These are phyloP conservation scores for Cryptus armator DNA, from an alignment of 2,888 invertebrate species.

Conservation along the genomic window DNA sequence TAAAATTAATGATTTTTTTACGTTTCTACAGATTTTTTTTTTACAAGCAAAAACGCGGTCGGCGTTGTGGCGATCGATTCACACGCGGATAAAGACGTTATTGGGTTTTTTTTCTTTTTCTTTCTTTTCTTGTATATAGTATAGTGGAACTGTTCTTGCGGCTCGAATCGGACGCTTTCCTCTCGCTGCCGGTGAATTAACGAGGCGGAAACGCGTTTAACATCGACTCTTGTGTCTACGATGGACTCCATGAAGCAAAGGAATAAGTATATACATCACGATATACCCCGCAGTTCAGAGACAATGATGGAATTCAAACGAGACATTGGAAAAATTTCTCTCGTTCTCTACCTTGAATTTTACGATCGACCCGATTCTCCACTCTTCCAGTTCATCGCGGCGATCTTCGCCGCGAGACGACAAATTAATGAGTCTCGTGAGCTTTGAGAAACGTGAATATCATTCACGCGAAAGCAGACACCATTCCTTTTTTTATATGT, in stretches of 20 bases:
- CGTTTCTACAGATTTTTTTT: slow-evolving; percentile 22
- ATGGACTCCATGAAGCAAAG: slow-evolving; percentile 26
- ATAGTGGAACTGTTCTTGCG: slow-evolving; percentile 17
- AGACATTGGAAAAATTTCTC: slow-evolving; percentile 57
- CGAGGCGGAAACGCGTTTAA: slow-evolving; percentile 67
- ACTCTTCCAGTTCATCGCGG: slow-evolving; percentile 63
- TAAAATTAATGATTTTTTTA: neutral
- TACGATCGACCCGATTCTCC: slow-evolving; percentile 68
- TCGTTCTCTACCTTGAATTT: slow-evolving; percentile 60
- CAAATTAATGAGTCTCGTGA: slow-evolving; percentile 51
- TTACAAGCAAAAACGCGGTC: slow-evolving; percentile 43
- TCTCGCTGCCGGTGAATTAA: slow-evolving; percentile 66
- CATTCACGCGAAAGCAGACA: slow-evolving; percentile 22
- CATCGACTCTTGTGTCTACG: slow-evolving; percentile 47
- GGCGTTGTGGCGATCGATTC: slow-evolving; percentile 35
- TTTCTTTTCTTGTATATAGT: slow-evolving; percentile 7
- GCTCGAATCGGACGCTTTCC: slow-evolving; percentile 64
- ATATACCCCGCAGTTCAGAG: slow-evolving; percentile 3
- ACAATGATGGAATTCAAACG: slow-evolving; percentile 56
- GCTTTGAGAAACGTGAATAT: slow-evolving; percentile 43
- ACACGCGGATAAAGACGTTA: slow-evolving; percentile 40
- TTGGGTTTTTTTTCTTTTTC: slow-evolving; percentile 19
- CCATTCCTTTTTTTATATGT: neutral
- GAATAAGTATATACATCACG: slow-evolving; percentile 40
- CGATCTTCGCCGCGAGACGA: slow-evolving; percentile 26